Percentiles rank a stretch among this genome's conserved stretches.
Evolutionary conservation across 2,797 vertebrate species (phyloP).

Genomic region (Danio aesculapii): DNA sequence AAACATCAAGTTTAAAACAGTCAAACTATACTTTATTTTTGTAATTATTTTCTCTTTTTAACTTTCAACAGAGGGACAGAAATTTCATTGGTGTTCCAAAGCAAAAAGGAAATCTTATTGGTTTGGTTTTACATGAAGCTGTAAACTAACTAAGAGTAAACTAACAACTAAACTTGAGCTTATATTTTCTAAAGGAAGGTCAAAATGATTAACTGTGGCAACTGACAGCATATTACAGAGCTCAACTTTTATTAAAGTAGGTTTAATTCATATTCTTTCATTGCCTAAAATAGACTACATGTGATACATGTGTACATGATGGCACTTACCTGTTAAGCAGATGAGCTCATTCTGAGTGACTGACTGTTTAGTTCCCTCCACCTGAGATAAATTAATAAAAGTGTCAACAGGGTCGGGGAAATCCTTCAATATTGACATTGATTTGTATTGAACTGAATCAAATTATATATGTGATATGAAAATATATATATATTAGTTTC

Average conservation of each 20-base stretch:
- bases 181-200: background rate
- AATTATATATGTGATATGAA: too few relatives aligned
- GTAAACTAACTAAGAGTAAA: too few relatives aligned
- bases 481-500: too few relatives aligned
- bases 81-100: too few relatives aligned
- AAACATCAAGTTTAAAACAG: background rate
- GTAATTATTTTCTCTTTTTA: background rate
- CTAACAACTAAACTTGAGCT: background rate
- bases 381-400: constrained; percentile 61
- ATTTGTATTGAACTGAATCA: background rate
- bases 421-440: background rate
- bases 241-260: background rate
- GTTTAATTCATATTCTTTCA: background rate
- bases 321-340: constrained; percentile 74
- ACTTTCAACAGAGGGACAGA: too few relatives aligned
- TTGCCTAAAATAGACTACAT: background rate
- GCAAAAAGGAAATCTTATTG: too few relatives aligned
- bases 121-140: too few relatives aligned
- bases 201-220: background rate
- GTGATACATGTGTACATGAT: background rate
- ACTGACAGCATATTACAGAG: background rate
- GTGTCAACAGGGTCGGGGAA: background rate
- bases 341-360: constrained; percentile 74
- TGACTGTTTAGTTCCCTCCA: constrained; percentile 76
- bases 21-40: background rate